Conservation (phyloP, 2,797 vertebrate species). For the Epinephelus malabaricus region DNA sequence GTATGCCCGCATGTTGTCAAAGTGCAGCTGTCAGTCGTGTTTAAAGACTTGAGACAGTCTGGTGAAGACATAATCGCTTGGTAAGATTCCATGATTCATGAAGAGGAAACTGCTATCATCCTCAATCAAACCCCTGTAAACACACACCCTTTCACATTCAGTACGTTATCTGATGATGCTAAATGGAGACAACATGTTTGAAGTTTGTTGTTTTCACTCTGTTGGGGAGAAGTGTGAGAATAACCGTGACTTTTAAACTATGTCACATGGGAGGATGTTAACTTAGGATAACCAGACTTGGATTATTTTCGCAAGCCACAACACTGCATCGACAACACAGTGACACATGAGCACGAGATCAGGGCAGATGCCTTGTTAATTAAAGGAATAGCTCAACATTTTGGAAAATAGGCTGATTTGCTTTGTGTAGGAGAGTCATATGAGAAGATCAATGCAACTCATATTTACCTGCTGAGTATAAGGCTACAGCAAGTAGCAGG, state of each 20-base stretch:
- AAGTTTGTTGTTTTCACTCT: not conserved
- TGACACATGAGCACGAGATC: not conserved
- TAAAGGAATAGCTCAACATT: not conserved
- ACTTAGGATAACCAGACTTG: not conserved
- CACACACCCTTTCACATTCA: not conserved
- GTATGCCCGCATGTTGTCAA: slow-evolving; percentile 24
- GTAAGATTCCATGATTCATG: slow-evolving; percentile 49
- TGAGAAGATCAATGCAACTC: too few relatives aligned
- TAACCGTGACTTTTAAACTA: not conserved
- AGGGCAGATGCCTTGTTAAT: not conserved
- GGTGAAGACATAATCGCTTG: slow-evolving; percentile 9
- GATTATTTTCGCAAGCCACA: not conserved
- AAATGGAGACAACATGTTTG: not conserved
- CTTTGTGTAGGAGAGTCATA: too few relatives aligned
- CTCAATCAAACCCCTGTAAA: not conserved
- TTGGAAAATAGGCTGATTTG: too few relatives aligned
- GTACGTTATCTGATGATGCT: not conserved
- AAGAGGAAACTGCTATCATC: slow-evolving; percentile 9
- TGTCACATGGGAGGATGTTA: not conserved
- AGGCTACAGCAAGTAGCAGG: too few relatives aligned
- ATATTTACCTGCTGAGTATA: too few relatives aligned
- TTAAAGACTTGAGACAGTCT: slow-evolving; percentile 23
- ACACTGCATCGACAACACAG: not conserved
- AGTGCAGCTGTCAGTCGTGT: slow-evolving; percentile 7
- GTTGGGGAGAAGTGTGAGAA: not conserved